These are phyloP conservation scores for Drosophila pseudotalamancana DNA, from an alignment of 2,888 invertebrate genomes.

Conservation along the genomic window DNA sequence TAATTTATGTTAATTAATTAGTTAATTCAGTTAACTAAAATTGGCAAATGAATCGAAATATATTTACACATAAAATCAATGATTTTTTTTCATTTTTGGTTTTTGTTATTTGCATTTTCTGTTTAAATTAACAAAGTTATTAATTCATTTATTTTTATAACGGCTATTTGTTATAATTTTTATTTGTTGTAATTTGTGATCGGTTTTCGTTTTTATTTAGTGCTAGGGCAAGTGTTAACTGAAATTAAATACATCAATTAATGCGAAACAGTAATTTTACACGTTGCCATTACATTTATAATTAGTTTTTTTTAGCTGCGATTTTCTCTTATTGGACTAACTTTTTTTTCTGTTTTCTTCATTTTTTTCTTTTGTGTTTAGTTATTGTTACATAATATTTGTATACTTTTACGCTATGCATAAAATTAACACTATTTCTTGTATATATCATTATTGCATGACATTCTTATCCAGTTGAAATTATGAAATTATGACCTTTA, in stretches of 20 bases:
- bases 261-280: constrained; percentile 39
- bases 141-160: constrained; percentile 37
- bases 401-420: constrained; percentile 64
- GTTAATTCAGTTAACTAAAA: constrained; percentile 36
- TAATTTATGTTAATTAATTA: constrained; percentile 25
- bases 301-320: constrained; percentile 29
- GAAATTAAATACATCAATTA: constrained; percentile 44
- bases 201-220: constrained; percentile 8
- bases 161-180: constrained; percentile 19
- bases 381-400: constrained; percentile 29
- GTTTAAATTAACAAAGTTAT: constrained; percentile 44
- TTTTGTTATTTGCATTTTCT: constrained; percentile 6
- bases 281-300: constrained; percentile 51
- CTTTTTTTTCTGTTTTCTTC: constrained; percentile 10
- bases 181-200: constrained; percentile 1
- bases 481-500: constrained; percentile 39
- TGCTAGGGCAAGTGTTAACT: constrained; percentile 44
- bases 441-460: constrained; percentile 38
- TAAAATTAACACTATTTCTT: constrained; percentile 68
- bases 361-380: constrained; percentile 16
- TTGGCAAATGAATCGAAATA: constrained; percentile 31
- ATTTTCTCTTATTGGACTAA: constrained; percentile 5
- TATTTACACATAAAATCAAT: constrained; percentile 36
- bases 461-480: constrained; percentile 22
- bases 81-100: background rate